Percentiles rank a stretch among this genome's conserved stretches.
Conservation (phyloP, 2,797 vertebrate species). For the Ctenopoma multispine region DNA sequence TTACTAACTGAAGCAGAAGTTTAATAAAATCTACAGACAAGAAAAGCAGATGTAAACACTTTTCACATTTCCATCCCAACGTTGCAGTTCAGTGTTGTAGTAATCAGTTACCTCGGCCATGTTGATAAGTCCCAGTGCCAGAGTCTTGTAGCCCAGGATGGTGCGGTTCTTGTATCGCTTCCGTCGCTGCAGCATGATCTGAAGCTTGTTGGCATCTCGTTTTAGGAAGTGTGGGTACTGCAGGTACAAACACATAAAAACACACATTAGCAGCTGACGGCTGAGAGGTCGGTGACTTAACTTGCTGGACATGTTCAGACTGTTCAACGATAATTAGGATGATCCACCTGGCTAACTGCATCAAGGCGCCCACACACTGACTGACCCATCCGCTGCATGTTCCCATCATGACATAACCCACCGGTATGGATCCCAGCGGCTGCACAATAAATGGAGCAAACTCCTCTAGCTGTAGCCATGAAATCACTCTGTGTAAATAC, state of each 20-base stretch:
- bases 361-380: conserved; percentile 19
- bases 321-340: conserved; percentile 25
- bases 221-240: conserved; percentile 94
- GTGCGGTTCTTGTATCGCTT: conserved; percentile 93
- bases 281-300: neutral
- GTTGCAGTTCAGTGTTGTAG: too few species aligned
- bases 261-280: neutral
- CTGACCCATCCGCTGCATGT: conserved; percentile 25
- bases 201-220: conserved; percentile 92
- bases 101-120: conserved; percentile 88
- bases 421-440: conserved; percentile 49
- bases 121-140: conserved; percentile 92
- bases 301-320: neutral
- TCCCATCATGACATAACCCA: conserved; percentile 45
- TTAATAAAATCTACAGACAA: neutral
- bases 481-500: conserved; percentile 45
- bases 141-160: conserved; percentile 92
- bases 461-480: conserved; percentile 39
- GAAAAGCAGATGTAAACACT: neutral
- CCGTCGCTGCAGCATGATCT: conserved; percentile 92
- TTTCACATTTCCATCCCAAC: neutral
- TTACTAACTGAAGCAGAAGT: neutral
- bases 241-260: neutral
- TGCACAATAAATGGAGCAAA: conserved; percentile 35
- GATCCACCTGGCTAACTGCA: conserved; percentile 12